Conservation (phyloP, 1,140 invertebrate species). For the Cataglyphis hispanica region DNA sequence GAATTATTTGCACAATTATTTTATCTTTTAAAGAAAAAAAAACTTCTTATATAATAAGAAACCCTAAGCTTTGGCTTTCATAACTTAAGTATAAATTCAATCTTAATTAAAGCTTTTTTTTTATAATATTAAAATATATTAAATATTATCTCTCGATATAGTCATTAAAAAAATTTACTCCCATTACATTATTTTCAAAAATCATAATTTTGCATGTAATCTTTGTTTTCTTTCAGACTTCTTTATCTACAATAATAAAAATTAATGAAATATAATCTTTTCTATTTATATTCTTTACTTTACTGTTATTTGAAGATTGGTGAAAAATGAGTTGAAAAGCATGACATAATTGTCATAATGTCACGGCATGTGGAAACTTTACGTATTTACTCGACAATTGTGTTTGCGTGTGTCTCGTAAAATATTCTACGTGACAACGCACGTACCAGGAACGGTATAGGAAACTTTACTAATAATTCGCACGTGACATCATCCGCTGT, state of each 20-base stretch:
- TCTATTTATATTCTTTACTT: conserved; percentile 2
- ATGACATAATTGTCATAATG: conserved; percentile 27
- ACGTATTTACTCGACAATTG: conserved; percentile 29
- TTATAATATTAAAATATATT: too few relatives aligned
- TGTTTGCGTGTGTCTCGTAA: conserved; percentile 14
- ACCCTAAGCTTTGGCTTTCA: too few relatives aligned
- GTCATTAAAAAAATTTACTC: not conserved
- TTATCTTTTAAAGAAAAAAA: too few relatives aligned
- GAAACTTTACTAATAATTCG: conserved; percentile 62
- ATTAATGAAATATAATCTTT: not conserved
- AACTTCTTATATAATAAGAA: too few relatives aligned
- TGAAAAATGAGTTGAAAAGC: not conserved
- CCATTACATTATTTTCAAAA: not conserved
- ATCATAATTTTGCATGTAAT: not conserved
- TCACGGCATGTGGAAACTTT: conserved; percentile 3
- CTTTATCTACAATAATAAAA: not conserved
- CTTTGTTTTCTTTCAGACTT: not conserved
- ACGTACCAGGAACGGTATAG: conserved; percentile 44
- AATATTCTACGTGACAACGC: conserved; percentile 39
- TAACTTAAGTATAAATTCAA: too few relatives aligned
- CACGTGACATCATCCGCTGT: conserved; percentile 56
- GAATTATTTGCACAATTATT: too few relatives aligned
- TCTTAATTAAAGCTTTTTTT: too few relatives aligned
- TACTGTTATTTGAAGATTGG: not conserved
- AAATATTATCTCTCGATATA: too few relatives aligned